These are phyloP conservation scores for Zonitis immaculata DNA, from an alignment of 2,888 invertebrate species.

Conservation along the genomic window DNA sequence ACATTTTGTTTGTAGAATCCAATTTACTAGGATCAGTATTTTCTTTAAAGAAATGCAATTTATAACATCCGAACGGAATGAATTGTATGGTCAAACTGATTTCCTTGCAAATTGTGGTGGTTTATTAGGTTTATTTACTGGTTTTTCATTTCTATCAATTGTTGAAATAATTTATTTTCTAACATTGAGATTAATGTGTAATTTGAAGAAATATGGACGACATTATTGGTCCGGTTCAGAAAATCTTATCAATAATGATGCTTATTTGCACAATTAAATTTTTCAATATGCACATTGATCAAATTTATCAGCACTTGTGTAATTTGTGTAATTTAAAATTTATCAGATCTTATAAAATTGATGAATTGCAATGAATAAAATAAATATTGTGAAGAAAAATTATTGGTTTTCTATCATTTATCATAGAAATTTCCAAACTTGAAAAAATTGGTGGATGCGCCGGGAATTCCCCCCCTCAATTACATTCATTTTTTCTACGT, in stretches of 20 bases:
- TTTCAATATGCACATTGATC: not conserved
- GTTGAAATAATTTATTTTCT: constrained; percentile 59
- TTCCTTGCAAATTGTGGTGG: constrained; percentile 58
- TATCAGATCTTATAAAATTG: too few species aligned
- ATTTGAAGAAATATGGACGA: constrained; percentile 48
- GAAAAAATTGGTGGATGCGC: too few species aligned
- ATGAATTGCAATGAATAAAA: too few species aligned
- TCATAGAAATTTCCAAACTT: too few species aligned
- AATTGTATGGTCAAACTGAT: constrained; percentile 55
- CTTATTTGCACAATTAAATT: constrained; percentile 30
- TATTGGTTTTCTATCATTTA: too few species aligned
- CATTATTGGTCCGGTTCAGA: constrained; percentile 45
- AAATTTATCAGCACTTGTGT: not conserved
- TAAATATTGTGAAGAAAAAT: too few species aligned
- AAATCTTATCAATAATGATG: constrained; percentile 29
- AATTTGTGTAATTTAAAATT: not conserved
- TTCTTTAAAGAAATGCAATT: constrained; percentile 67
- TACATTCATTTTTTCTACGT: too few species aligned
- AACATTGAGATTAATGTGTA: constrained; percentile 51
- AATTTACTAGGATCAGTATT: constrained; percentile 59
- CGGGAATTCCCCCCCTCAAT: too few species aligned
- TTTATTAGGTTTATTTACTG: constrained; percentile 58
- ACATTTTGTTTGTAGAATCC: constrained; percentile 46
- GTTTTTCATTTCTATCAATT: constrained; percentile 60
- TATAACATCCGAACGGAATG: constrained; percentile 54